Conservation (phyloP, 2,797 vertebrate genomes). For the Pipistrellus pipistrellus region DNA sequence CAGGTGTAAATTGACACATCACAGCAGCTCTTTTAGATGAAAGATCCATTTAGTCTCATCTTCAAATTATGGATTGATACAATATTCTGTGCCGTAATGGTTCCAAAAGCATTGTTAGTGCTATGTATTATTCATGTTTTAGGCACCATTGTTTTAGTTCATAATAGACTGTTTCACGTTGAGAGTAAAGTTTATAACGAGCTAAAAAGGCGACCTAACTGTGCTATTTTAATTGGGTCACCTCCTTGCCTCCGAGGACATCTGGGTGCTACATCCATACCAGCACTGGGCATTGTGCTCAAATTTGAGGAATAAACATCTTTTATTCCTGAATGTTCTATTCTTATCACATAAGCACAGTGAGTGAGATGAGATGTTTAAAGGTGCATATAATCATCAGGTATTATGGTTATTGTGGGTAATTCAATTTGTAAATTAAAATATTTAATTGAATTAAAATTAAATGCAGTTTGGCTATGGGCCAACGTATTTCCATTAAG, state of each 20-base stretch:
- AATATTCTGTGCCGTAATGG: conserved; percentile 55
- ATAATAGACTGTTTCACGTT: conserved; percentile 61
- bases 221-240: conserved; percentile 39
- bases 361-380: background rate
- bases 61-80: conserved; percentile 79
- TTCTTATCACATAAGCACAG: background rate
- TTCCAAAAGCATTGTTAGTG: conserved; percentile 71
- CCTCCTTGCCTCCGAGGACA: background rate
- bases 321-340: background rate
- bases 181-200: background rate
- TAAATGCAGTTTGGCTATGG: background rate
- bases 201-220: conserved; percentile 34
- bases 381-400: background rate
- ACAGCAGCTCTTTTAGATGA: conserved; percentile 77
- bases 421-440: conserved; percentile 5
- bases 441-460: conserved; percentile 41
- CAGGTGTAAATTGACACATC: conserved; percentile 74
- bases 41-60: conserved; percentile 78
- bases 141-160: conserved; percentile 73
- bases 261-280: background rate
- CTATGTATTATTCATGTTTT: conserved; percentile 82
- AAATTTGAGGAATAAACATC: conserved; percentile 35
- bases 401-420: background rate
- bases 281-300: background rate
- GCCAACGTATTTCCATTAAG: background rate